A percentile compares a stretch with the other conserved stretches of the same genome.
Evolutionary conservation across 2,113 vertebrate species (phyloP).

Genomic region (Platycercus adscitus): DNA sequence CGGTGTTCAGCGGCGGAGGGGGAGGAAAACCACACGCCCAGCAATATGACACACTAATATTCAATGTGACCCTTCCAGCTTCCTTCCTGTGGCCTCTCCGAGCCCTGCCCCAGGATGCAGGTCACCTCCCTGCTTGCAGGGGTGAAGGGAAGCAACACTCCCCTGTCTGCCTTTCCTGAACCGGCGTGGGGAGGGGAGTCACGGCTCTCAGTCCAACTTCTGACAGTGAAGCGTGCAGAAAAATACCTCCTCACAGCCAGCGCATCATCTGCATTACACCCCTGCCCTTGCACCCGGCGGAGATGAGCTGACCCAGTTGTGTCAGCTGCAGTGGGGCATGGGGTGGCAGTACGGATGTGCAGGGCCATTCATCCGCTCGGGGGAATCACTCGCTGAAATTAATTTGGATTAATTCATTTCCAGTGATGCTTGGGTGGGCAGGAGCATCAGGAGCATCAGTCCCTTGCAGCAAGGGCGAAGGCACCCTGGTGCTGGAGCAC

Average conservation of each 20-base stretch:
- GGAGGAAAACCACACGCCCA: neutral
- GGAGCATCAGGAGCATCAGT: neutral
- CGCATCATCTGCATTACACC: accelerated
- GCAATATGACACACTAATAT: neutral
- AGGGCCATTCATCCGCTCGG: neutral
- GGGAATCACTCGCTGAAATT: neutral
- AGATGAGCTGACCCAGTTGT: slow-evolving; percentile 51
- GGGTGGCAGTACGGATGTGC: neutral
- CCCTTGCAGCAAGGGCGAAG: neutral
- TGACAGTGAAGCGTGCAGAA: accelerated
- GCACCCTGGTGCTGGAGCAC: neutral
- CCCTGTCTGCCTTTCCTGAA: slow-evolving; percentile 43
- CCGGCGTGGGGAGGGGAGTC: neutral
- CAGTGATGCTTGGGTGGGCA: neutral
- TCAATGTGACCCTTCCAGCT: neutral
- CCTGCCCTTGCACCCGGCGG: accelerated
- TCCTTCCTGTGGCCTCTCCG: slow-evolving; percentile 6
- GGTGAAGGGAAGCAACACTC: slow-evolving; percentile 12
- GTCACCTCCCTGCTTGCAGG: neutral
- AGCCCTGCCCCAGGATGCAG: neutral
- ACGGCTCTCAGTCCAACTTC: neutral
- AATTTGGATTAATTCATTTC: neutral
- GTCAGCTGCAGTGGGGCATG: neutral
- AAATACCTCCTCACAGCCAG: neutral
- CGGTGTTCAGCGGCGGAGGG: neutral